These are phyloP conservation scores for Acanthoscelides obtectus DNA, from an alignment of 2,888 invertebrate species.

Conservation along the genomic window DNA sequence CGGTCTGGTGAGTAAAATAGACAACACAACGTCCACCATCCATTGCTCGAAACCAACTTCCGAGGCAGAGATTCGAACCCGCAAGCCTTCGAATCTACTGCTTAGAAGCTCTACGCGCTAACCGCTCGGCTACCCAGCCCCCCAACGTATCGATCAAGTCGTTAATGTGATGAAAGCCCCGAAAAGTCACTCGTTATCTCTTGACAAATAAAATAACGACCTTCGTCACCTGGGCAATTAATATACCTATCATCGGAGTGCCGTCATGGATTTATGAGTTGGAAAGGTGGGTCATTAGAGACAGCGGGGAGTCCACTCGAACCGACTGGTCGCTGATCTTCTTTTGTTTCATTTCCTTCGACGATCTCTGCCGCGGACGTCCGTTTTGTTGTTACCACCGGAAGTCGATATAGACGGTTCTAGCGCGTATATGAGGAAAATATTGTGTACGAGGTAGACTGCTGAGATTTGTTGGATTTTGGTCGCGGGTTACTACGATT, in stretches of 20 bases:
- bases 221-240: background rate
- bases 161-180: background rate
- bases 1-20: no score
- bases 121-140: no score
- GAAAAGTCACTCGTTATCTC: background rate
- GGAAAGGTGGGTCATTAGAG: background rate
- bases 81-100: no score
- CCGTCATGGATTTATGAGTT: background rate
- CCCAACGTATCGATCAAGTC: background rate
- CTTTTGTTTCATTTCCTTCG: background rate
- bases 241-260: background rate
- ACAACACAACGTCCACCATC: no score
- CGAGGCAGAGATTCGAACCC: no score
- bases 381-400: background rate
- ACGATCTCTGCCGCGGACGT: background rate
- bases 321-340: background rate
- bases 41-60: no score
- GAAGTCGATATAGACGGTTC: background rate
- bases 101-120: no score
- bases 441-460: background rate
- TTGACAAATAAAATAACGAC: background rate
- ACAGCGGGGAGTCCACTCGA: background rate
- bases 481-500: no score
- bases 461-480: background rate
- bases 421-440: background rate